These are phyloP conservation scores for Harmothoe impar DNA, from an alignment of 2,888 invertebrate species.

Conservation along the genomic window DNA sequence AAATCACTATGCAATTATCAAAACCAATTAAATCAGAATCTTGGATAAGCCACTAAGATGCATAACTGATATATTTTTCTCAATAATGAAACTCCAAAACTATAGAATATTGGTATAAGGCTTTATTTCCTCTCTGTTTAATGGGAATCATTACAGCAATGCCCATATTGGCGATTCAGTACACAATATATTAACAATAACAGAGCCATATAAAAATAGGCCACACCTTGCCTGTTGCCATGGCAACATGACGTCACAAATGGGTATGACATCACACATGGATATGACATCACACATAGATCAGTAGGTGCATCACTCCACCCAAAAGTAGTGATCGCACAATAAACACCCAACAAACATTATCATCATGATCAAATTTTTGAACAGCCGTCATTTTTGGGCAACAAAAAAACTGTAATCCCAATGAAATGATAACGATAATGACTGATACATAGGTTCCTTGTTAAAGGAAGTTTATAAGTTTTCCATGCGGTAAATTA, in stretches of 20 bases:
- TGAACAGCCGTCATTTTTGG: neutral
- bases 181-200: conserved; percentile 8
- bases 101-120: neutral
- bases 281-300: neutral
- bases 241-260: neutral
- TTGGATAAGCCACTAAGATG: too few relatives aligned
- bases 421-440: too few relatives aligned
- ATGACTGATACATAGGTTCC: too few relatives aligned
- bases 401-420: neutral
- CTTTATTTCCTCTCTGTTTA: neutral
- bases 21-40: too few relatives aligned
- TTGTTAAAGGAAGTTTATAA: too few relatives aligned
- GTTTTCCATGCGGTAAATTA: too few relatives aligned
- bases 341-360: neutral
- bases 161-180: neutral
- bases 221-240: neutral
- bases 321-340: neutral
- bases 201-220: conserved; percentile 33
- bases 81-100: neutral
- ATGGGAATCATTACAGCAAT: neutral
- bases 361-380: neutral
- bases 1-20: too few relatives aligned
- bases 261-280: neutral
- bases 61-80: too few relatives aligned
- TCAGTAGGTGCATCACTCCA: neutral